Evolutionary conservation across 2,888 invertebrate species (phyloP), one percentile per base, ranked within the genome.

Genomic region (Unio pictorum): DNA sequence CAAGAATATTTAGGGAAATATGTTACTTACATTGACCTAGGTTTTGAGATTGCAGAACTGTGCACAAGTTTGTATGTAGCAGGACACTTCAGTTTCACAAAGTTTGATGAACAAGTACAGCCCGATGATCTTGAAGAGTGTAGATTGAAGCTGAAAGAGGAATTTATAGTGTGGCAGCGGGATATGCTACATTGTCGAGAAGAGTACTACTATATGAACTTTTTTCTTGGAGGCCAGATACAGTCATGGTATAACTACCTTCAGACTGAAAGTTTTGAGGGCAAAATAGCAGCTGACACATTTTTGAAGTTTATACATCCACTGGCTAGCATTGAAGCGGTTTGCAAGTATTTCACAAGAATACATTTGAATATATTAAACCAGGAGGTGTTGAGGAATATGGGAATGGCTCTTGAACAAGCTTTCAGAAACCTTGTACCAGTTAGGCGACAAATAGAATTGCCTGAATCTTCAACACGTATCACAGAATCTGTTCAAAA

Each of bases 231-330:
- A 15, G 71, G 73, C 20, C 79, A 81, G 23, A 69, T 82, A 17
- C 77, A 76, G 55, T 62, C 64, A 20, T 58, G 81, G 18, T 73
- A 68, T 26, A 60, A 68, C 18, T 82, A 57, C 56, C 68, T 80
- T n/a, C 71, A 74, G 58, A 61, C 26, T 55, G 60, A 55, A 11
- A 56, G 20, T 4, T 45, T 15, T 45, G 45, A 45, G 45, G 69
- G 65, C 18, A 55, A 55, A 17, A 55, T 62, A 1, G 67, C 67
- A 55, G 73, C 73, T 18, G 54, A 58, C 6, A 66, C 69, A 11
- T 28, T 78, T n/a, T 63, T 80, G 3, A 68, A 72, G n/a, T 79
- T 69, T 34, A 76, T 81, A 45, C 69, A 79, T 61, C 76, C 76
- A 54, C 15, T 45, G 45, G 45, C 11, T 45, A 15, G 45, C 45